Evolutionary conservation across 2,797 vertebrate genomes (phyloP), one percentile per base, ranked within the genome.

Genomic region (Thunnus albacares): DNA sequence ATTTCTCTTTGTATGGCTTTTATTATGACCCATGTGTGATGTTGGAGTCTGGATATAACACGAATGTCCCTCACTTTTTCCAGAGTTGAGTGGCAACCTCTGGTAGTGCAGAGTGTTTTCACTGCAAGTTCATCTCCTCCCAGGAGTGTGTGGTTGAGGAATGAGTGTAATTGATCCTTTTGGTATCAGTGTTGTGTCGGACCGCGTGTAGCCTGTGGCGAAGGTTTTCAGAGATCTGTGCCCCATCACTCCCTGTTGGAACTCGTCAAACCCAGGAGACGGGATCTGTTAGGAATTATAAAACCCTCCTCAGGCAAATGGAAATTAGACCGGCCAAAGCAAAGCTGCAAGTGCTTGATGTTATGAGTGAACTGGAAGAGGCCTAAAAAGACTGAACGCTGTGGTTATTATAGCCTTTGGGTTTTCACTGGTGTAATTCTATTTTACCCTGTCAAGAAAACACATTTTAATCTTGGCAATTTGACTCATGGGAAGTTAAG

Each of bases 221-320:
- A 89, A 86, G 85, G 80, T 89, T 95, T 87, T 94, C 77, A 71
- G 77, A 92, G 90, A 87, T 89, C 89, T 66, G 73, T 88, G 87
- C 87, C 89, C 87, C 85, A 85, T 90, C 79, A 52, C 76, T 93
- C 92, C 86, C 81, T 92, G 93, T 94, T 93, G 90, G 89, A 93
- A 95, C 94, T 93, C 71, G 94, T 87, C 86, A 90, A 80, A 83
- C 80, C 78, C 86, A 63, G 82, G 91, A 93, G 88, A 91, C 6
- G 33, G 87, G 86, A 91, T 93, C 94, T 94, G 92, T 90, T 91
- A 72, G 88, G 90, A 92, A 93, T 94, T 92, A 94, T 86, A 60
- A 74, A 86, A 74, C 63, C 76, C 79, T 93, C 90, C 91, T 78
- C 84, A 57, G 91, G 93, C 91, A 88, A 87, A 90, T 89, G 83